phyloP scores from a whole-genome alignment of 2,797 vertebrate species.

The Takifugu rubripes region DNA sequence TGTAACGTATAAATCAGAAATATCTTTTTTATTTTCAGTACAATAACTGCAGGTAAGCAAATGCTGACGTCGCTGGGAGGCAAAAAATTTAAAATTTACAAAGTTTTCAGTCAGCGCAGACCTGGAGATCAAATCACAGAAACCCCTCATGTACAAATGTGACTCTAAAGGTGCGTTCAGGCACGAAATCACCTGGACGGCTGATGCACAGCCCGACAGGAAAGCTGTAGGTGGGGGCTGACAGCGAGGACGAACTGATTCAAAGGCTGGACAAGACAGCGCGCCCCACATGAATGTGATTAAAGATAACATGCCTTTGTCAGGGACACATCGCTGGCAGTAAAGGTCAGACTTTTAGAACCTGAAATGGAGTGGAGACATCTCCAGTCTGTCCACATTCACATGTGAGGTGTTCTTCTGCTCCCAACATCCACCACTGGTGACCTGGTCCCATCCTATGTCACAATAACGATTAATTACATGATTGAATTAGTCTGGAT shows the following conservation, averaged over 20 bases:
- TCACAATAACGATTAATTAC: too few relatives aligned
- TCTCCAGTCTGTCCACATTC: constrained; percentile 27
- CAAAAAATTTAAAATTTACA: too few relatives aligned
- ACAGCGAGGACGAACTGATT: constrained; percentile 7
- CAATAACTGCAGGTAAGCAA: too few relatives aligned
- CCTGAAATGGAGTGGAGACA: constrained; percentile 17
- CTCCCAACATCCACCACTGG: too few relatives aligned
- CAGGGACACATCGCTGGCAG: constrained; percentile 14
- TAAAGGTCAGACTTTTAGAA: constrained; percentile 37
- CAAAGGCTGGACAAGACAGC: neutral
- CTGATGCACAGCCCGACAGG: neutral
- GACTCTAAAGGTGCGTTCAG: neutral
- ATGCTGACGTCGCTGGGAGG: too few relatives aligned
- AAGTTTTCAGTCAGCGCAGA: neutral
- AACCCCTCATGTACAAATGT: neutral
- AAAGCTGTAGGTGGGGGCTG: neutral
- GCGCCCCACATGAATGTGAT: constrained; percentile 6
- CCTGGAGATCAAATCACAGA: neutral
- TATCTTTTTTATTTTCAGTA: too few relatives aligned
- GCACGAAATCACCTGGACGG: neutral
- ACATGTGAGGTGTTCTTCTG: neutral
- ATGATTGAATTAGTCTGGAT: too few relatives aligned
- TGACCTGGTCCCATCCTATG: too few relatives aligned
- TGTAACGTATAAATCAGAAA: too few relatives aligned
- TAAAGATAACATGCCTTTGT: constrained; percentile 28